Evolutionary conservation across 2,113 vertebrate species (phyloP).

Genomic region (Orycteropus afer): DNA sequence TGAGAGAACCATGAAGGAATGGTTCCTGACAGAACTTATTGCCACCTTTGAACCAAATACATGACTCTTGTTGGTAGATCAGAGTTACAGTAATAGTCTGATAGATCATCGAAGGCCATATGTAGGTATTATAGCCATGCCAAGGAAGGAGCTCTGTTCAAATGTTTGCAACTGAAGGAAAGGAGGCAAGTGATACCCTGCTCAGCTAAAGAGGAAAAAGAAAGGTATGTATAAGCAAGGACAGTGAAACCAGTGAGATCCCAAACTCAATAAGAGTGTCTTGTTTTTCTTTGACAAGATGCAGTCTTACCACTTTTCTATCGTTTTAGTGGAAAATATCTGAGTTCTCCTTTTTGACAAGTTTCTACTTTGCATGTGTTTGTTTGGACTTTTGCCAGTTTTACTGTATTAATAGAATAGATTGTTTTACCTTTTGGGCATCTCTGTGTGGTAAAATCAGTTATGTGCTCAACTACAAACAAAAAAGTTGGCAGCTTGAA

Average conservation of each 20-base stretch:
- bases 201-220: not conserved
- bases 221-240: not conserved
- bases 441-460: too few relatives aligned
- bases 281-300: too few relatives aligned
- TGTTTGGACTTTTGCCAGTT: too few relatives aligned
- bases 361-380: too few relatives aligned
- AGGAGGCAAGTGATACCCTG: not conserved
- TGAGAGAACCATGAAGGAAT: not conserved
- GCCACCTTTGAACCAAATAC: not conserved
- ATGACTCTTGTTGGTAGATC: not conserved
- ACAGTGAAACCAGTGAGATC: too few relatives aligned
- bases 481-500: too few relatives aligned
- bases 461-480: too few relatives aligned
- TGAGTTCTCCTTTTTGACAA: too few relatives aligned
- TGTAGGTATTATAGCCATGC: not conserved
- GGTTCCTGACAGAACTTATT: not conserved
- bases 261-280: too few relatives aligned
- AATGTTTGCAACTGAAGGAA: not conserved
- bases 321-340: too few relatives aligned
- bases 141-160: not conserved
- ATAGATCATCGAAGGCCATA: not conserved
- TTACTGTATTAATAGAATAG: not conserved
- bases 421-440: not conserved
- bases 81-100: not conserved
- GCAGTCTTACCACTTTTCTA: too few relatives aligned